Conservation (phyloP, 2,888 invertebrate genomes). For the Kuschelorhynchus macadamiae region DNA sequence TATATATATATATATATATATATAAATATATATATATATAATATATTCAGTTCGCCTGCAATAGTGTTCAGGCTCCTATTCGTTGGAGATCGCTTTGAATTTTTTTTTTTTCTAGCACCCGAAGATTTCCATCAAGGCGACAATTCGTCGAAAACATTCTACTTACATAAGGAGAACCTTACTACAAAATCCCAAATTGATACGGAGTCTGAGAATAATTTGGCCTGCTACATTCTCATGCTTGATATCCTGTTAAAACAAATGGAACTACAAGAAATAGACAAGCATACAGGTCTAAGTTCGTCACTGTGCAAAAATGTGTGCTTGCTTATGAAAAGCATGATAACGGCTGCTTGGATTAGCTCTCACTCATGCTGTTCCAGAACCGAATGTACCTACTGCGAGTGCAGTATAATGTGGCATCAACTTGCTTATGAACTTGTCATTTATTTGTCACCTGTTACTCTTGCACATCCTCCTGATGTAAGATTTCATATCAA, state of each 20-base stretch:
- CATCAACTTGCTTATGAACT: conserved; percentile 90
- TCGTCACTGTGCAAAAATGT: conserved; percentile 83
- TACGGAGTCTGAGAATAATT: conserved; percentile 80
- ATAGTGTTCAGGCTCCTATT: no score
- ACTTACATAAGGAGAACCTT: conserved; percentile 79
- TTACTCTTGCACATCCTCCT: conserved; percentile 80
- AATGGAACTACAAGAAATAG: conserved; percentile 90
- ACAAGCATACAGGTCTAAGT: conserved; percentile 84
- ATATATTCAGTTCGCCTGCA: no score
- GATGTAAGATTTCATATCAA: conserved; percentile 73
- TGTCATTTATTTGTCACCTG: conserved; percentile 84
- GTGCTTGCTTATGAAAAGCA: conserved; percentile 80
- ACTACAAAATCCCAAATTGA: conserved; percentile 78
- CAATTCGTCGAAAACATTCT: conserved; percentile 77
- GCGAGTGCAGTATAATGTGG: conserved; percentile 95
- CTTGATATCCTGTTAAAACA: conserved; percentile 95
- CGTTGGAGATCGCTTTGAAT: conserved; percentile 5
- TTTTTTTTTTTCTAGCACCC: conserved; percentile 32
- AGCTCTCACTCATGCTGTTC: conserved; percentile 75
- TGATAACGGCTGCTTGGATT: conserved; percentile 82
- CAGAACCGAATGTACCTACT: conserved; percentile 87
- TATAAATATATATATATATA: no score
- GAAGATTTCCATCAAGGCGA: conserved; percentile 44
- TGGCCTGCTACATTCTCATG: conserved; percentile 97
- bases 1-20: no score